Evolutionary conservation across 2,113 vertebrate species (phyloP), one percentile per base, ranked within the genome.

Genomic region (Ranitomeya imitator): DNA sequence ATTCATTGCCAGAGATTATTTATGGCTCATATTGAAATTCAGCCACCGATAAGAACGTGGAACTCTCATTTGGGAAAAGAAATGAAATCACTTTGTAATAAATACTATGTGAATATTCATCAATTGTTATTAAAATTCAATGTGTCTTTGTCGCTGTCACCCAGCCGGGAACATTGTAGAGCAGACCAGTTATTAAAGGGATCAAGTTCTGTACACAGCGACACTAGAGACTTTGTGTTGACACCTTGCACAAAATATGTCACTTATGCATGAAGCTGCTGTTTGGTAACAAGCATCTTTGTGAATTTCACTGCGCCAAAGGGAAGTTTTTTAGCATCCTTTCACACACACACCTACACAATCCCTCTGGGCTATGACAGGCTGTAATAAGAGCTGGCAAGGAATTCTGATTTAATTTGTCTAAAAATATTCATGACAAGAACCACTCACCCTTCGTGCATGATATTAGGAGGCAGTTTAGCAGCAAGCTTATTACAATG

Each of bases 341-440:
- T 85, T 85, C 82, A 83, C 51, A 89, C 87, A 89, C 51, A 89
- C 87, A 89, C 87, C 87, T 85, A 89, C 82, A 85, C 82, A 79
- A 12, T 89, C 87, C 61, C 82, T 51, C 59, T 23, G 87, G 87
- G 82, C 81, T 79, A 3, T 79, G 86, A 87, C 52, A 89, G 87
- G 59, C 79, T 89, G 71, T 85, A 89, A 89, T 89, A 59, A 65
- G 61, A 85, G 81, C 87, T 84, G 82, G 87, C 81, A 89, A 67
- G 81, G 23, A 79, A 85, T 89, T 85, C 87, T 79, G 87, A 89
- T 89, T 89, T 89, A 84, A 89, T 89, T 89, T 89, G 87, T 85
- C 87, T 85, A 89, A 89, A 89, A 85, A 89, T 89, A 89, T 85
- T 89, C 87, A 89, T 84, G 87, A 88, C 87, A 85, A 89, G 87